Conservation (phyloP, 2,113 vertebrate species). For the Gallinago undulata region DNA sequence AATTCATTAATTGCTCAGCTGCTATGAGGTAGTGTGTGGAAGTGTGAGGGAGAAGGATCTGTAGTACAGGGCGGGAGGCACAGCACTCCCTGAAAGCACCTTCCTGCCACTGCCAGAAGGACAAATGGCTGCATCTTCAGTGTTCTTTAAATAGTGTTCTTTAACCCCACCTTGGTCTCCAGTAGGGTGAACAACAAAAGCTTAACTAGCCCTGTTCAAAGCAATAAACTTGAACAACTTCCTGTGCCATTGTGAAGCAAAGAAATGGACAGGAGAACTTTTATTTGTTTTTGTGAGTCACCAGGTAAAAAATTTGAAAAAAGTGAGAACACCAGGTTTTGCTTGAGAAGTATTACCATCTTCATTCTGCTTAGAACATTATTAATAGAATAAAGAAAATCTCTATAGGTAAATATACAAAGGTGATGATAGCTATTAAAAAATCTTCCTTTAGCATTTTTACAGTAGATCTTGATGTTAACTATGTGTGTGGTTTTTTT, state of each 20-base stretch:
- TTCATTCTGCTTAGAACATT: not conserved
- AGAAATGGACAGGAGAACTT: not conserved
- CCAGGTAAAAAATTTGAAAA: not conserved
- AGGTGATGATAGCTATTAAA: not conserved
- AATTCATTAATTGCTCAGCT: not conserved
- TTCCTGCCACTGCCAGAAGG: not conserved
- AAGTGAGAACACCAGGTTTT: not conserved
- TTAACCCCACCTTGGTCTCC: too few species aligned
- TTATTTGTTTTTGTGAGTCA: not conserved
- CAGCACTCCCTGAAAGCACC: not conserved
- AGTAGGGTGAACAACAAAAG: not conserved
- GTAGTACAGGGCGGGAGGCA: not conserved
- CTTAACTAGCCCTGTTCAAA: not conserved
- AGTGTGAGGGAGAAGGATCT: not conserved
- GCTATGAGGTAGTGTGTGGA: not conserved
- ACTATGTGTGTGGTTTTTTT: not conserved
- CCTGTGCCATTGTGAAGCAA: not conserved
- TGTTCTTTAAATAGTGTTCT: not conserved
- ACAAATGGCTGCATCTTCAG: rapidly evolving
- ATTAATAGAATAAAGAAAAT: not conserved
- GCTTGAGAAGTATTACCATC: not conserved
- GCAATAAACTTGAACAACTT: not conserved
- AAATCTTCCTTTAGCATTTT: not conserved
- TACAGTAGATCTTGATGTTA: not conserved
- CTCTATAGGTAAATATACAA: not conserved